A percentile compares a stretch with the other conserved stretches of the same genome.
Conservation (phyloP, 2,797 vertebrate genomes). For the Limnodromus scolopaceus region DNA sequence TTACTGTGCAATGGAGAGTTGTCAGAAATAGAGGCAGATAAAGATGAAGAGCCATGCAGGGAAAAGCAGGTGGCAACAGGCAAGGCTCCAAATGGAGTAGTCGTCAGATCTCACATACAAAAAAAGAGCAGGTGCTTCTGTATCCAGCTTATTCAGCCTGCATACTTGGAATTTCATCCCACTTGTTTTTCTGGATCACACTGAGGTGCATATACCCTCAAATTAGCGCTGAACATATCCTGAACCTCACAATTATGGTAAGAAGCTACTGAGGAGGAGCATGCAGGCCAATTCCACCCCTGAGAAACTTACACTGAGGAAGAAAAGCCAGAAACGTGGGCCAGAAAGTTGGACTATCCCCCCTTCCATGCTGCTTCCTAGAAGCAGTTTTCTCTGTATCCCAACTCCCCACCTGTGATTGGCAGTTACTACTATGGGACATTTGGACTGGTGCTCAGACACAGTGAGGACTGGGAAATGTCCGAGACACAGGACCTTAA, state of each 20-base stretch:
- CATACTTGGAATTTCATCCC: not conserved
- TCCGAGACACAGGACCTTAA: not conserved
- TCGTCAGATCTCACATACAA: not conserved
- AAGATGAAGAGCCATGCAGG: not conserved
- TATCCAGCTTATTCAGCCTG: not conserved
- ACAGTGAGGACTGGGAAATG: not conserved
- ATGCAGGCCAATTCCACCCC: not conserved
- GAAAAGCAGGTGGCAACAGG: not conserved
- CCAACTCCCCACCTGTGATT: not conserved
- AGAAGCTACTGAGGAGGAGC: not conserved
- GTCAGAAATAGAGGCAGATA: not conserved
- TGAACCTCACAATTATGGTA: fast-evolving
- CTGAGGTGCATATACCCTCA: not conserved
- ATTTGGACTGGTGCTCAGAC: not conserved
- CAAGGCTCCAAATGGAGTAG: not conserved
- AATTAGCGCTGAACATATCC: not conserved
- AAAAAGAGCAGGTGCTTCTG: not conserved
- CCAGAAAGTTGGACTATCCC: not conserved
- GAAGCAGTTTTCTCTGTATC: not conserved
- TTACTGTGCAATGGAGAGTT: not conserved
- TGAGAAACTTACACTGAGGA: not conserved
- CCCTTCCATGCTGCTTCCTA: not conserved
- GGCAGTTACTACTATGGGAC: not conserved
- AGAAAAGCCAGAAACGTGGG: not conserved
- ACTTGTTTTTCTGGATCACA: not conserved